A percentile compares a stretch with the other conserved stretches of the same genome.
Evolutionary conservation across 2,888 invertebrate species (phyloP).

Genomic region (Apodemia mormo): DNA sequence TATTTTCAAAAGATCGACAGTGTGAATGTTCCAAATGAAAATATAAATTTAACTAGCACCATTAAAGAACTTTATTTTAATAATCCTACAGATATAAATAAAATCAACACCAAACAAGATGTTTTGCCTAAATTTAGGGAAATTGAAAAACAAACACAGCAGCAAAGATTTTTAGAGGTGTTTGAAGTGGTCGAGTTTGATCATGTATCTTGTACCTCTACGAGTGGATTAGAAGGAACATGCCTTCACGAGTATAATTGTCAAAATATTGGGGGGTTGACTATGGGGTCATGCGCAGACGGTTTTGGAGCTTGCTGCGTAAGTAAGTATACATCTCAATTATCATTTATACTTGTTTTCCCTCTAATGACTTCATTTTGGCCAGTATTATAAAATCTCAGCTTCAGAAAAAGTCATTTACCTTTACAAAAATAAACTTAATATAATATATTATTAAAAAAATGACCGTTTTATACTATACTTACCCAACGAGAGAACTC

Average conservation of each 20-base stretch:
- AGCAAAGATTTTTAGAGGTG: slow-evolving; percentile 82
- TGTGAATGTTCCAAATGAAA: not conserved
- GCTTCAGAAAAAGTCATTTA: no score
- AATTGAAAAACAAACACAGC: slow-evolving; percentile 26
- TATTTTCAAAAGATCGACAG: not conserved
- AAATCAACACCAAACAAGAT: slow-evolving; percentile 41
- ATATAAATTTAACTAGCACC: not conserved
- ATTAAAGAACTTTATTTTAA: not conserved
- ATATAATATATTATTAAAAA: no score
- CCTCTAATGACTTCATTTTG: not conserved
- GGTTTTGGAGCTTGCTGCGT: slow-evolving; percentile 89
- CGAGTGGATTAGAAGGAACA: slow-evolving; percentile 84
- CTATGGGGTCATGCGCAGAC: slow-evolving; percentile 86
- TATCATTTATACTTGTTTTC: not conserved
- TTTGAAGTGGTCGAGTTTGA: slow-evolving; percentile 87
- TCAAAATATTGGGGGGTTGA: slow-evolving; percentile 80
- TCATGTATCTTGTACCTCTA: slow-evolving; percentile 82
- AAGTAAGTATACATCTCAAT: slow-evolving; percentile 78
- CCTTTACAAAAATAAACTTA: no score
- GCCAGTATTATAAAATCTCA: no score
- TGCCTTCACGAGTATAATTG: slow-evolving; percentile 88
- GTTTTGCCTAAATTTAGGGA: slow-evolving; percentile 4
- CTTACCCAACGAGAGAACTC: no score
- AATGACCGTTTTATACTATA: no score
- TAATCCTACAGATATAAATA: not conserved